Evolutionary conservation across 2,888 invertebrate genomes (phyloP).

Genomic region (Alitta virens): DNA sequence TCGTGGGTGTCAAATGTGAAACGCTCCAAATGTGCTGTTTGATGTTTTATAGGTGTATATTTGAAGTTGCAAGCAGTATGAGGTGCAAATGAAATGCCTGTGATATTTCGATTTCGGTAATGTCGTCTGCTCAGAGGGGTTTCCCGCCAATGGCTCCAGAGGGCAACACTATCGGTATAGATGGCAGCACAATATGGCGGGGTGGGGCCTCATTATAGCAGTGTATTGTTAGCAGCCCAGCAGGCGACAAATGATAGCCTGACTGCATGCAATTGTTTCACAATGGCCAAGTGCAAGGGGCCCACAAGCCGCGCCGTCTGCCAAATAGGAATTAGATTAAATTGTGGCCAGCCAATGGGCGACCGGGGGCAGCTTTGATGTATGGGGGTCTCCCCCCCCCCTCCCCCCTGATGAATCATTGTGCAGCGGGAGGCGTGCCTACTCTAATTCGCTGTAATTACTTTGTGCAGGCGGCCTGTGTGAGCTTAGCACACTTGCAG

Average conservation of each 20-base stretch:
- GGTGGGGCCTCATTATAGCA: conserved; percentile 1
- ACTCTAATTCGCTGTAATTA: neutral
- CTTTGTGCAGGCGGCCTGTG: neutral
- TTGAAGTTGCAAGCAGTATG: too few relatives aligned
- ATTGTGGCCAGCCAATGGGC: conserved; percentile 1
- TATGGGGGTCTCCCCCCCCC: neutral
- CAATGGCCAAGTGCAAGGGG: neutral
- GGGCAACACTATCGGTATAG: too few relatives aligned
- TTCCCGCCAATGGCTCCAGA: too few relatives aligned
- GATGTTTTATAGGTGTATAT: too few relatives aligned
- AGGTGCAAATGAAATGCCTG: too few relatives aligned
- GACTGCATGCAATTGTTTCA: conserved; percentile 2
- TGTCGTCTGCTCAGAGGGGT: too few relatives aligned
- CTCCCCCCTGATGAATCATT: neutral
- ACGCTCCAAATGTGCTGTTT: too few relatives aligned
- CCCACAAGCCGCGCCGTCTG: neutral
- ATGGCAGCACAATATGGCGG: neutral
- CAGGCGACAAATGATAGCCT: conserved; percentile 1
- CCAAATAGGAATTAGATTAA: conserved; percentile 1
- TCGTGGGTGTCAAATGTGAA: too few relatives aligned
- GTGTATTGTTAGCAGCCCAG: neutral
- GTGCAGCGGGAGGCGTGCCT: neutral
- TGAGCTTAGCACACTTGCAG: too few relatives aligned
- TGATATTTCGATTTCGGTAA: too few relatives aligned
- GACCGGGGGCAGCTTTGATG: neutral